These are phyloP conservation scores for Echinops telfairi DNA, from an alignment of 2,113 vertebrate species.

Conservation along the genomic window DNA sequence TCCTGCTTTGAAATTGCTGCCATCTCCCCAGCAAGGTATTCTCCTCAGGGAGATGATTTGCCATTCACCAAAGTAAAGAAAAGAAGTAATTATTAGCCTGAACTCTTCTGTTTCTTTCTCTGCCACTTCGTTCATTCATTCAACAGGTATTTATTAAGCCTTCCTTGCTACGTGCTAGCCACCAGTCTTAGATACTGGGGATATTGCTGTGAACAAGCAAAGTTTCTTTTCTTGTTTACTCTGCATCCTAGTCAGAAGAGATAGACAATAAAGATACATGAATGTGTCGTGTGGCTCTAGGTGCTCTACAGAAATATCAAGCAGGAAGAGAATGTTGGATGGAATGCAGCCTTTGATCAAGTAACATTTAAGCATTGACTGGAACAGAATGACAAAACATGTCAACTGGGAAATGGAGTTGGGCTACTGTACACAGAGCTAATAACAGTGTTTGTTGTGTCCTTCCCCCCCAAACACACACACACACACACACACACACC, in stretches of 20 bases:
- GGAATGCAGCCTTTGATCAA: neutral
- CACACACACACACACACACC: neutral
- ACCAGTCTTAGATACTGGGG: neutral
- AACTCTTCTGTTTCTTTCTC: neutral
- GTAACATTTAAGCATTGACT: neutral
- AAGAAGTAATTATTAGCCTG: neutral
- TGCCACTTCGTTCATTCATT: neutral
- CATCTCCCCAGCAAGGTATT: neutral
- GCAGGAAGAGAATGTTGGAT: neutral
- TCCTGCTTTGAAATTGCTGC: constrained; percentile 42
- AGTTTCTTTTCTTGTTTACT: neutral
- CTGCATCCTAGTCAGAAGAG: neutral
- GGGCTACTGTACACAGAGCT: neutral
- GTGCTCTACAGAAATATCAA: neutral
- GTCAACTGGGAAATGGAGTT: neutral
- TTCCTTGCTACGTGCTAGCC: neutral
- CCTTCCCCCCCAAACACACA: too few species aligned
- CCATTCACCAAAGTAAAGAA: neutral
- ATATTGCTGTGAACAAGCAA: neutral
- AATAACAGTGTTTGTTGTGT: neutral
- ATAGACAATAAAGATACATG: neutral
- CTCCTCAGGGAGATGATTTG: neutral
- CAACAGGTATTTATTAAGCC: neutral
- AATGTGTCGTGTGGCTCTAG: neutral
- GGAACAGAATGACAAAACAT: neutral